Evolutionary conservation across 2,797 vertebrate genomes (phyloP).

Genomic region (Microcaecilia unicolor): DNA sequence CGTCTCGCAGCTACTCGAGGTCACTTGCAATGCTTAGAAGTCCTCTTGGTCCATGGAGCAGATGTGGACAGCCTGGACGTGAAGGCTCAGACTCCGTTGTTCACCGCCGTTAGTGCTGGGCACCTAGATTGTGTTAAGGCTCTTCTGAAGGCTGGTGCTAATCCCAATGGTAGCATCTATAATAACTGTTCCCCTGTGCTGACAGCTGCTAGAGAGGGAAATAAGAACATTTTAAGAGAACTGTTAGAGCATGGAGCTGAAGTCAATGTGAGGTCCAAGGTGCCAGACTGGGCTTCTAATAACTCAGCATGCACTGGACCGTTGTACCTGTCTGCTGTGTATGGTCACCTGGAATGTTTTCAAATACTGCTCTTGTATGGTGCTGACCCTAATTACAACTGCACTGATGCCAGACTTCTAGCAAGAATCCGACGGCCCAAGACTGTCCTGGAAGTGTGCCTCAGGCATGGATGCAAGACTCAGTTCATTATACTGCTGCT

Average conservation of each 20-base stretch:
- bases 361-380: slow-evolving; percentile 73
- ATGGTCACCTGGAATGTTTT: slow-evolving; percentile 84
- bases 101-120: slow-evolving; percentile 79
- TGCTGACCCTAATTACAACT: slow-evolving; percentile 86
- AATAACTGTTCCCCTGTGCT: slow-evolving; percentile 88
- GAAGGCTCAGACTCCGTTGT: slow-evolving; percentile 91
- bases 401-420: slow-evolving; percentile 68
- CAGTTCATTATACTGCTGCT: slow-evolving; percentile 80
- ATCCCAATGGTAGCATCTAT: slow-evolving; percentile 76
- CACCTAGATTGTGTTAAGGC: slow-evolving; percentile 73
- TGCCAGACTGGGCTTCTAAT: slow-evolving; percentile 73
- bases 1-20: slow-evolving; percentile 74
- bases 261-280: slow-evolving; percentile 65
- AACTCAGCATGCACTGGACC: slow-evolving; percentile 74
- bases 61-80: slow-evolving; percentile 83
- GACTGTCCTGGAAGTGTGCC: slow-evolving; percentile 79
- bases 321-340: slow-evolving; percentile 79
- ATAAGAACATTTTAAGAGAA: slow-evolving; percentile 58
- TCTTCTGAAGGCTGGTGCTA: slow-evolving; percentile 77
- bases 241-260: slow-evolving; percentile 71
- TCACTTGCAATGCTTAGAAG: slow-evolving; percentile 62
- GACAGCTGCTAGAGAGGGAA: slow-evolving; percentile 75
- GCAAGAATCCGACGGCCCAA: slow-evolving; percentile 72
- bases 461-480: slow-evolving; percentile 65
- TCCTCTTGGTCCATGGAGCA: slow-evolving; percentile 74